These are phyloP conservation scores for Vanessa cardui DNA, from an alignment of 2,888 invertebrate species.

Conservation along the genomic window DNA sequence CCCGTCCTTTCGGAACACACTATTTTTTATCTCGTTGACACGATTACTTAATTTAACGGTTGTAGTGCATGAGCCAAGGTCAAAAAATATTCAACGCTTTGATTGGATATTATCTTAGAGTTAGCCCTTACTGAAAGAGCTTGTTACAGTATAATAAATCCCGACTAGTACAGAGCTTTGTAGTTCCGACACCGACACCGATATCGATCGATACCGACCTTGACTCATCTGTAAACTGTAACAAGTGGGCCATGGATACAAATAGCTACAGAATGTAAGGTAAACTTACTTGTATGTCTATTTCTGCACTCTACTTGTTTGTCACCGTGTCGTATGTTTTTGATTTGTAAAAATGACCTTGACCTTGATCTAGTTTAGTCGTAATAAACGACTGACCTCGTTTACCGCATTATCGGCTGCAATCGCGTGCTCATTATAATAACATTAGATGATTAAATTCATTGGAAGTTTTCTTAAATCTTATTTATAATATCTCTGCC, in stretches of 20 bases:
- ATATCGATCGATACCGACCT: conserved; percentile 60
- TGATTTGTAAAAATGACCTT: conserved; percentile 82
- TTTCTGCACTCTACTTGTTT: conserved; percentile 69
- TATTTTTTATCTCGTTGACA: conserved; percentile 68
- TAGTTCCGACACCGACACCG: conserved; percentile 1
- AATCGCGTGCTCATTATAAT: conserved; percentile 71
- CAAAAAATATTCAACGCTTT: conserved; percentile 42
- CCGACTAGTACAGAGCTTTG: neutral
- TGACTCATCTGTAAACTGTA: conserved; percentile 72
- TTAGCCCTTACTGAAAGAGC: neutral
- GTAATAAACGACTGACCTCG: conserved; percentile 79
- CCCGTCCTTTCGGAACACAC: conserved; percentile 68
- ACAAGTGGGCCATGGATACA: conserved; percentile 67
- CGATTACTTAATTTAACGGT: conserved; percentile 71
- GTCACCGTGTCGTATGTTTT: conserved; percentile 72
- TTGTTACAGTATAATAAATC: neutral
- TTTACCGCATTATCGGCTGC: conserved; percentile 76
- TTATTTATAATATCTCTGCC: conserved; percentile 37
- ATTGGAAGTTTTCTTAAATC: conserved; percentile 47
- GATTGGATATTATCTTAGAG: neutral
- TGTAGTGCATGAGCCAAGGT: conserved; percentile 65
- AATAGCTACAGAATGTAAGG: conserved; percentile 73
- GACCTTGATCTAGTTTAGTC: conserved; percentile 81
- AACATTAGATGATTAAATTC: conserved; percentile 59
- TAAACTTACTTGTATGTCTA: conserved; percentile 65